Conservation (phyloP, 1,140 invertebrate genomes). For the Branchinecta lindahli region DNA sequence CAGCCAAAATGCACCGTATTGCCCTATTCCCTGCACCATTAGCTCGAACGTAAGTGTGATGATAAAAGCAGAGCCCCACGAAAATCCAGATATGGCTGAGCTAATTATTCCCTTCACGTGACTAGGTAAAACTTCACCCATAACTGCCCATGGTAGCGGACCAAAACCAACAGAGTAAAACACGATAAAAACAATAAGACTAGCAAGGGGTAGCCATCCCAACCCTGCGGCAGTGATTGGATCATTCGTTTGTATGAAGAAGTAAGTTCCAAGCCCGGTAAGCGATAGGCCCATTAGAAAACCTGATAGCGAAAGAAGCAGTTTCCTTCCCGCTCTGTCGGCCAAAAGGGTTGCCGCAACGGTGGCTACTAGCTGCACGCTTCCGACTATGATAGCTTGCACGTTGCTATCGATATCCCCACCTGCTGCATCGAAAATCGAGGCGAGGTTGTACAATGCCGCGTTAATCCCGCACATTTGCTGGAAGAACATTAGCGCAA, state of each 20-base stretch:
- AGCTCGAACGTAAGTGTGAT: constrained; percentile 55
- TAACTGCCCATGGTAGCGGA: constrained; percentile 66
- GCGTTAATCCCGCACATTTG: constrained; percentile 72
- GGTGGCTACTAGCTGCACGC: constrained; percentile 52
- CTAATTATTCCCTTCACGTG: constrained; percentile 52
- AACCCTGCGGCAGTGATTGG: constrained; percentile 19
- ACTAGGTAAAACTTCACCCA: constrained; percentile 64
- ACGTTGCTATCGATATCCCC: constrained; percentile 35
- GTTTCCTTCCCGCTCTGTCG: constrained; percentile 53
- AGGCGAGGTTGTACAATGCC: constrained; percentile 59
- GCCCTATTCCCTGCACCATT: constrained; percentile 41
- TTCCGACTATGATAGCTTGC: constrained; percentile 55
- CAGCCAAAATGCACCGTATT: constrained; percentile 56
- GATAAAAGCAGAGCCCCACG: constrained; percentile 62
- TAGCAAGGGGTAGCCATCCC: constrained; percentile 39
- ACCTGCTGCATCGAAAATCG: constrained; percentile 47
- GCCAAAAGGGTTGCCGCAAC: constrained; percentile 52
- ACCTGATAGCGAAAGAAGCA: constrained; percentile 48
- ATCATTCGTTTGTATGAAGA: constrained; percentile 32
- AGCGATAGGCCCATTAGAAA: constrained; percentile 43
- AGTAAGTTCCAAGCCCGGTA: constrained; percentile 37
- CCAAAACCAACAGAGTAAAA: constrained; percentile 52
- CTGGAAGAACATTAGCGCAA: constrained; percentile 67
- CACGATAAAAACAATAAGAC: constrained; percentile 38
- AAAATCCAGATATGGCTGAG: constrained; percentile 47